Percentiles rank a stretch among this genome's conserved stretches.
Conservation (phyloP, 2,888 invertebrate genomes). For the Cataglyphis livida region DNA sequence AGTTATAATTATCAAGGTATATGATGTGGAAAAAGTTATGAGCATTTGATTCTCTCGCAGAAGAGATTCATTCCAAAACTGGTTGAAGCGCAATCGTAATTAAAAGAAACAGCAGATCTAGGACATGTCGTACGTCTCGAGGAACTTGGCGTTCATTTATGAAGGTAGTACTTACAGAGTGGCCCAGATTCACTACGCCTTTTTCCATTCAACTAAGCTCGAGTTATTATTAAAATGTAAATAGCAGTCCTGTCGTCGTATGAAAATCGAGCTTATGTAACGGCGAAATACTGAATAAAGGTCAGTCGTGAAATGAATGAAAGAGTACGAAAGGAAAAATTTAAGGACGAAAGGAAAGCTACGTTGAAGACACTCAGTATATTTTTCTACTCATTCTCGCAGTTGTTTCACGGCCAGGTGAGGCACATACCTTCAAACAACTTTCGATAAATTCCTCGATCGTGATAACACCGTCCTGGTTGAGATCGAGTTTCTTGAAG, state of each 20-base stretch:
- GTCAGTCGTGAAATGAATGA: background rate
- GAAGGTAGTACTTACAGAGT: slow-evolving; percentile 23
- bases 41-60: slow-evolving; percentile 5
- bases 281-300: background rate
- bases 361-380: background rate
- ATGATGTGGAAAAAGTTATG: slow-evolving; percentile 3
- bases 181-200: slow-evolving; percentile 8
- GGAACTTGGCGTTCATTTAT: slow-evolving; percentile 31
- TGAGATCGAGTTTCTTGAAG: slow-evolving; percentile 95
- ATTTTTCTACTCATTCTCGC: background rate
- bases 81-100: slow-evolving; percentile 6
- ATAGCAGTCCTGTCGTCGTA: background rate
- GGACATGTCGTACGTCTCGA: slow-evolving; percentile 16
- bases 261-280: background rate
- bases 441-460: slow-evolving; percentile 98
- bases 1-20: slow-evolving; percentile 23
- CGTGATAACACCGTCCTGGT: slow-evolving; percentile 97
- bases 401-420: slow-evolving; percentile 9
- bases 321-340: background rate
- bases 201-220: background rate
- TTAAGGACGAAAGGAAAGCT: background rate
- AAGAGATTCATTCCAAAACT: slow-evolving; percentile 8
- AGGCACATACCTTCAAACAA: slow-evolving; percentile 91
- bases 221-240: slow-evolving; percentile 1
- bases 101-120: slow-evolving; percentile 28